These are phyloP conservation scores for Drosophila lowei DNA, from an alignment of 1,140 invertebrate species.

Conservation along the genomic window DNA sequence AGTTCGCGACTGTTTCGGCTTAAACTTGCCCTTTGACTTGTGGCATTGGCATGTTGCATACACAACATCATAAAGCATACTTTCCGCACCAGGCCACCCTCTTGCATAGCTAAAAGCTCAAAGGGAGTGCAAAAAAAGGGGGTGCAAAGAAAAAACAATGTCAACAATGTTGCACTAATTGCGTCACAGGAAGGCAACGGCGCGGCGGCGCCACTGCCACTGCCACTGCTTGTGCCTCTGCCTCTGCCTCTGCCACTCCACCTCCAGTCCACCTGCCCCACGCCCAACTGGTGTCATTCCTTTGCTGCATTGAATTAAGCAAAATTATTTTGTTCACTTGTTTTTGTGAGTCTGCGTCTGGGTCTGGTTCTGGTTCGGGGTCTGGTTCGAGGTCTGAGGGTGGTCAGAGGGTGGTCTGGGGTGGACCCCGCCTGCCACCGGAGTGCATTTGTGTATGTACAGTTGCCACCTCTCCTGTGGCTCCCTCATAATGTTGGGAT, in stretches of 20 bases:
- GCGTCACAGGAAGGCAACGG: constrained; percentile 66
- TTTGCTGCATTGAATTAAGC: constrained; percentile 68
- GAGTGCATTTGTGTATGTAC: constrained; percentile 49
- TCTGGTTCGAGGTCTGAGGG: neutral
- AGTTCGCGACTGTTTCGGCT: constrained; percentile 42
- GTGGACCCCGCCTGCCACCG: constrained; percentile 59
- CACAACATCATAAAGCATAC: constrained; percentile 19
- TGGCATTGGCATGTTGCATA: constrained; percentile 49
- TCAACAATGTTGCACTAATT: constrained; percentile 79
- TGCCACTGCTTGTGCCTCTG: neutral
- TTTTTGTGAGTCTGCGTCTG: constrained; percentile 40
- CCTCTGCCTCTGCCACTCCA: neutral
- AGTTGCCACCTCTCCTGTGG: neutral
- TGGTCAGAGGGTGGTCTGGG: constrained; percentile 1
- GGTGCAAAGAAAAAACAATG: constrained; percentile 33
- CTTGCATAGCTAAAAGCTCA: constrained; percentile 29
- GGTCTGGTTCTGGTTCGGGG: constrained; percentile 6
- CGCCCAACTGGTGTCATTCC: constrained; percentile 23
- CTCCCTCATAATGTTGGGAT: too few species aligned
- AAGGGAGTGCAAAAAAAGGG: constrained; percentile 11
- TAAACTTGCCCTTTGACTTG: constrained; percentile 68
- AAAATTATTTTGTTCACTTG: constrained; percentile 64
- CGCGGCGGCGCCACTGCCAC: constrained; percentile 29
- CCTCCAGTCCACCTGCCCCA: constrained; percentile 12
- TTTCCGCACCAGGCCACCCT: neutral